Evolutionary conservation across 2,113 vertebrate species (phyloP).

Genomic region (Gnathonemus longibarbis): DNA sequence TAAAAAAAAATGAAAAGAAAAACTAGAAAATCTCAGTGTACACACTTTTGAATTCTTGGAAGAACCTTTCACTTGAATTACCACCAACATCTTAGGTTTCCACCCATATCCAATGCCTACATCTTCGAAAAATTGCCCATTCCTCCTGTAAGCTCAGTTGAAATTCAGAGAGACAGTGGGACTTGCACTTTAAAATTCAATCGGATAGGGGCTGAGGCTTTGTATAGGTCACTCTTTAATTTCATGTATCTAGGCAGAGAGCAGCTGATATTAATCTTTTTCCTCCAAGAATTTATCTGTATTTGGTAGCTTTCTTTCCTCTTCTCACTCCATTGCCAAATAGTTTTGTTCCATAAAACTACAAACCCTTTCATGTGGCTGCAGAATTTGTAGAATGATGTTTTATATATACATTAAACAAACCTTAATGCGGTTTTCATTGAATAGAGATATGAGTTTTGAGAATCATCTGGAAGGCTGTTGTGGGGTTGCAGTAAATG

Average conservation of each 20-base stretch:
- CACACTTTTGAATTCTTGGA: neutral
- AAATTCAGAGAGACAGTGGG: neutral
- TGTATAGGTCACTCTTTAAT: neutral
- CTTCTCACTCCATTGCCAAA: neutral
- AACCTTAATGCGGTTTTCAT: neutral
- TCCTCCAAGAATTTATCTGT: neutral
- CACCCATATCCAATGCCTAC: neutral
- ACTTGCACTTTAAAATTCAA: neutral
- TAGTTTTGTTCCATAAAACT: neutral
- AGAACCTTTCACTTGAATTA: neutral
- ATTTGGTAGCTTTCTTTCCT: neutral
- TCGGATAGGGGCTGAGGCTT: neutral
- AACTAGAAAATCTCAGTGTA: neutral
- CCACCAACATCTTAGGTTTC: neutral
- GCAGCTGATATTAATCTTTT: neutral
- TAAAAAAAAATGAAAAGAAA: neutral
- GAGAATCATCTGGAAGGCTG: neutral
- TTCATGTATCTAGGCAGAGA: neutral
- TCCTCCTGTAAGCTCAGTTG: neutral
- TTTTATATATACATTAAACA: neutral
- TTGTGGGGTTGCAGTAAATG: neutral
- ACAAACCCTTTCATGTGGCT: neutral
- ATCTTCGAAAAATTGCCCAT: neutral
- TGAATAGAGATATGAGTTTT: neutral
- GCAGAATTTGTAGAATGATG: neutral